phyloP scores from a whole-genome alignment of 1,140 invertebrate genomes.

The Archegozetes longisetosus region DNA sequence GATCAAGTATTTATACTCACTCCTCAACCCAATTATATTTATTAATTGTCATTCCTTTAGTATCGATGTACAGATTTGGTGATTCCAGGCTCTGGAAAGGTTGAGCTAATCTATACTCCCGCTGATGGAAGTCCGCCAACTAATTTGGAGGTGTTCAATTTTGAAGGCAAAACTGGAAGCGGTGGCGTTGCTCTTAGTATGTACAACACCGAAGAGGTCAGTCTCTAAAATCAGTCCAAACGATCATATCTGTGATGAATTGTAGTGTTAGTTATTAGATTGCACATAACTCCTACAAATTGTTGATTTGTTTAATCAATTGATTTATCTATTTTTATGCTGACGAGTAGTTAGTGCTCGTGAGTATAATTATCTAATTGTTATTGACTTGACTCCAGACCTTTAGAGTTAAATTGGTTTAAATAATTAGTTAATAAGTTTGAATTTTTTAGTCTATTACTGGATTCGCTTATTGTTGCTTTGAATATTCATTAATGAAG shows the following conservation, averaged over 20 bases:
- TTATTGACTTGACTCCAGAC: not conserved
- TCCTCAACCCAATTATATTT: not conserved
- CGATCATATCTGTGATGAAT: no score
- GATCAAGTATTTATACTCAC: conserved; percentile 34
- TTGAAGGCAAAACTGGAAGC: conserved; percentile 12
- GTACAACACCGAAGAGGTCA: conserved; percentile 83
- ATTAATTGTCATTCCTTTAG: conserved; percentile 4
- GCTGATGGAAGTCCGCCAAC: conserved; percentile 41
- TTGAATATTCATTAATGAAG: conserved; percentile 71
- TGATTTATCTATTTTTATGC: not conserved
- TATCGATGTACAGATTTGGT: conserved; percentile 29
- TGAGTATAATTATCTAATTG: no score
- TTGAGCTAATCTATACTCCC: conserved; percentile 70
- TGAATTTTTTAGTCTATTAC: conserved; percentile 27
- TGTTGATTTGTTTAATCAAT: no score
- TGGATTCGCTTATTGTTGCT: conserved; percentile 84
- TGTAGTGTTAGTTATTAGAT: no score
- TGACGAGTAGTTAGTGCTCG: not conserved
- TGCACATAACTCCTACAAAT: no score
- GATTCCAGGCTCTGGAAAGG: conserved; percentile 65
- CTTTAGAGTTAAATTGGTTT: not conserved
- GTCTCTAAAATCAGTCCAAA: conserved; percentile 1
- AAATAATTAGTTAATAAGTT: not conserved
- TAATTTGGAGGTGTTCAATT: conserved; percentile 51
- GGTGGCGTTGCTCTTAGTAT: conserved; percentile 67